Evolutionary conservation across 2,113 vertebrate genomes (phyloP).

Genomic region (Nyctibius bracteatus): DNA sequence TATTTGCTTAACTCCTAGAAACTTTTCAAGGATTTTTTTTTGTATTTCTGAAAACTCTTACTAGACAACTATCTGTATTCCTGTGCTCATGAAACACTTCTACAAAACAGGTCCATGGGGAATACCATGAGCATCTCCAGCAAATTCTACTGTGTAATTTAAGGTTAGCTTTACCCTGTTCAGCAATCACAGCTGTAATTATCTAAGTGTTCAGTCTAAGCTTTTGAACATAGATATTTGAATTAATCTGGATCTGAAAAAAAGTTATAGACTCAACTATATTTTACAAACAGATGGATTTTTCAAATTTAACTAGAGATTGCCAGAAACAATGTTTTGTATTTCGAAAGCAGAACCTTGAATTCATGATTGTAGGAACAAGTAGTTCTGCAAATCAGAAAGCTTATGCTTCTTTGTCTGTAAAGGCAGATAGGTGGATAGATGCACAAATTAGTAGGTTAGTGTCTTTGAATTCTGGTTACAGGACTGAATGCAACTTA

Average conservation of each 20-base stretch:
- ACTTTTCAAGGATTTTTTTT: not conserved
- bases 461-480: not conserved
- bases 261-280: not conserved
- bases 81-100: not conserved
- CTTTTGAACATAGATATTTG: not conserved
- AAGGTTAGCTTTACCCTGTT: not conserved
- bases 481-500: not conserved
- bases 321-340: not conserved
- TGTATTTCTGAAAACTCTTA: not conserved
- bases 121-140: not conserved
- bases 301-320: not conserved
- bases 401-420: not conserved
- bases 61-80: not conserved
- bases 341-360: not conserved
- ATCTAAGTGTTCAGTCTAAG: not conserved
- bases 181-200: not conserved
- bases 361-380: not conserved
- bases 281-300: not conserved
- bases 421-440: not conserved
- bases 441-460: not conserved
- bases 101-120: not conserved
- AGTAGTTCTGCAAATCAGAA: not conserved
- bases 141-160: not conserved
- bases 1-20: not conserved
- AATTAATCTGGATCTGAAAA: not conserved